Percentiles rank a stretch among this genome's conserved stretches.
These are phyloP conservation scores for Motacilla tschutschensis DNA, from an alignment of 2,113 vertebrate genomes.

Conservation along the genomic window DNA sequence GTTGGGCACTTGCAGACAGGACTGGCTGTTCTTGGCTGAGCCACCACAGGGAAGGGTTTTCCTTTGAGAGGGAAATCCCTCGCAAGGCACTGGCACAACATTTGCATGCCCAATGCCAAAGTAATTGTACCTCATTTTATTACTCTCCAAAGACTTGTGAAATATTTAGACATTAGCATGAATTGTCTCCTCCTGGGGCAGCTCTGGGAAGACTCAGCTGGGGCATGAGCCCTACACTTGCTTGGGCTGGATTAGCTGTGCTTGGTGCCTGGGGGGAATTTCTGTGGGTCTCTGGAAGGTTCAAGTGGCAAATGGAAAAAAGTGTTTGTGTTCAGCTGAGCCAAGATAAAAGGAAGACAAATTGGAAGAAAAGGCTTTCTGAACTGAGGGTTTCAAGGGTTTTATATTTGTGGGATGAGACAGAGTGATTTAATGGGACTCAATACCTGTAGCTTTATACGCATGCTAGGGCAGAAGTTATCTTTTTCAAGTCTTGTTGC, in stretches of 20 bases:
- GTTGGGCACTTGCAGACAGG: neutral
- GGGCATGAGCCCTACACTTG: accelerated
- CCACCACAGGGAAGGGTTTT: neutral
- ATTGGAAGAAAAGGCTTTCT: neutral
- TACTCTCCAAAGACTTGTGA: accelerated
- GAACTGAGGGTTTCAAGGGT: neutral
- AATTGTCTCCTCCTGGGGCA: neutral
- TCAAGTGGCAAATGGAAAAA: neutral
- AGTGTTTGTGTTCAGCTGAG: neutral
- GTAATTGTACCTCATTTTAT: neutral
- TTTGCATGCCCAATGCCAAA: neutral
- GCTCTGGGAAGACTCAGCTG: neutral
- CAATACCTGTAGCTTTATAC: neutral
- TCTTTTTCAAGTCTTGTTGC: neutral
- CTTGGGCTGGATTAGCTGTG: neutral
- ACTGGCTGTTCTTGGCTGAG: neutral
- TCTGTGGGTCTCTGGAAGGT: neutral
- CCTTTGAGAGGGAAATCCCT: neutral
- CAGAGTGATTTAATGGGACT: neutral
- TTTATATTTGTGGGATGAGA: neutral
- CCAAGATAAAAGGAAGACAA: neutral
- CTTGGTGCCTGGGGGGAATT: neutral
- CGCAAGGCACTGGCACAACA: accelerated
- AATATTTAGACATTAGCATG: neutral
- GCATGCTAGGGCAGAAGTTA: neutral